A percentile compares a stretch with the other conserved stretches of the same genome.
Evolutionary conservation across 2,113 vertebrate species (phyloP).

Genomic region (Antigone vipio): DNA sequence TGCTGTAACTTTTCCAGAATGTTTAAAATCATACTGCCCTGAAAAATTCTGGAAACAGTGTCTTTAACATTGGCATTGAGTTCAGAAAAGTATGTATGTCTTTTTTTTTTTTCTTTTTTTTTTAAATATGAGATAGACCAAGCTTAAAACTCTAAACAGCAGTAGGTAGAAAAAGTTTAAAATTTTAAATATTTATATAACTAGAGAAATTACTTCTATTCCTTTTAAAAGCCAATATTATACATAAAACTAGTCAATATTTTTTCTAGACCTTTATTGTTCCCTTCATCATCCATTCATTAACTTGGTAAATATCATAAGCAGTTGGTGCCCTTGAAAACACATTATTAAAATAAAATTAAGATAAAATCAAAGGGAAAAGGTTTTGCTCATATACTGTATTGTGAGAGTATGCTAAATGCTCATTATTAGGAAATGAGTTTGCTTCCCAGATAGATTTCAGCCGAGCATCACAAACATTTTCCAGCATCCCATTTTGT

Average conservation of each 20-base stretch:
- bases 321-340: constrained; percentile 46
- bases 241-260: constrained; percentile 42
- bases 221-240: constrained; percentile 72
- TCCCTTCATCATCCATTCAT: not conserved
- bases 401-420: constrained; percentile 44
- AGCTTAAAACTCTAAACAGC: constrained; percentile 72
- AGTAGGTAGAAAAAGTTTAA: constrained; percentile 73
- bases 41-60: constrained; percentile 54
- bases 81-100: constrained; percentile 12
- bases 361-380: constrained; percentile 35
- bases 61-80: constrained; percentile 20
- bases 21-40: constrained; percentile 68
- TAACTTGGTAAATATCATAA: constrained; percentile 51
- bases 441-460: constrained; percentile 57
- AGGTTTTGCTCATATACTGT: constrained; percentile 24
- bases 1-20: constrained; percentile 53
- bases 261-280: constrained; percentile 40
- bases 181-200: constrained; percentile 69
- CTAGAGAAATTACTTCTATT: constrained; percentile 64
- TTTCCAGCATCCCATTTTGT: constrained; percentile 55
- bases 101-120: not conserved
- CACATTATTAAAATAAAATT: constrained; percentile 32
- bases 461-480: constrained; percentile 38
- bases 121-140: constrained; percentile 57
- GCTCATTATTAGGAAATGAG: constrained; percentile 50